Conservation (phyloP, 2,797 vertebrate genomes). For the Pogonophryne albipinna region DNA sequence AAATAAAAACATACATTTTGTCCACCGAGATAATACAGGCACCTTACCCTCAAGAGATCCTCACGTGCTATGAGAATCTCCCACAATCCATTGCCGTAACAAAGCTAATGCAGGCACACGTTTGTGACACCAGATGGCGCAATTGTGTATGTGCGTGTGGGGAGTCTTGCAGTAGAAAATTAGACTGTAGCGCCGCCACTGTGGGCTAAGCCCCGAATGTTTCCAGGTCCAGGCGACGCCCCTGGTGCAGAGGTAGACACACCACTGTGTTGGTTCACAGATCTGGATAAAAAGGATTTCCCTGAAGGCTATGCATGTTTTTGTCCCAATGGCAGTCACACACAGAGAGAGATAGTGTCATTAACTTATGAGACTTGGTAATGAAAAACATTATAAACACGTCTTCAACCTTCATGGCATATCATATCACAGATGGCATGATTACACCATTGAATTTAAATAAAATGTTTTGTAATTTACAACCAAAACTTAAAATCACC, state of each 20-base stretch:
- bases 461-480: background rate
- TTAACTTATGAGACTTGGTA: constrained; percentile 7
- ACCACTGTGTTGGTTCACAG: background rate
- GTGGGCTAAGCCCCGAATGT: no score
- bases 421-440: background rate
- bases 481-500: background rate
- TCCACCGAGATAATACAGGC: no score
- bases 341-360: constrained; percentile 21
- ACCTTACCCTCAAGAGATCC: no score
- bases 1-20: no score
- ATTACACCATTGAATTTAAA: background rate
- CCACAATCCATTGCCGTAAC: no score
- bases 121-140: no score
- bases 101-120: no score
- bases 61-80: no score
- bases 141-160: no score
- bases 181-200: no score
- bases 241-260: background rate
- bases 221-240: no score
- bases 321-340: constrained; percentile 25
- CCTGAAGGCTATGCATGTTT: constrained; percentile 24
- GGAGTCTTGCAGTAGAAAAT: no score
- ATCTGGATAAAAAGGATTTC: constrained; percentile 26
- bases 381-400: constrained; percentile 13
- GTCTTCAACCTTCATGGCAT: background rate